These are phyloP conservation scores for Pteromalus puparum DNA, from an alignment of 1,140 invertebrate species.

Conservation along the genomic window DNA sequence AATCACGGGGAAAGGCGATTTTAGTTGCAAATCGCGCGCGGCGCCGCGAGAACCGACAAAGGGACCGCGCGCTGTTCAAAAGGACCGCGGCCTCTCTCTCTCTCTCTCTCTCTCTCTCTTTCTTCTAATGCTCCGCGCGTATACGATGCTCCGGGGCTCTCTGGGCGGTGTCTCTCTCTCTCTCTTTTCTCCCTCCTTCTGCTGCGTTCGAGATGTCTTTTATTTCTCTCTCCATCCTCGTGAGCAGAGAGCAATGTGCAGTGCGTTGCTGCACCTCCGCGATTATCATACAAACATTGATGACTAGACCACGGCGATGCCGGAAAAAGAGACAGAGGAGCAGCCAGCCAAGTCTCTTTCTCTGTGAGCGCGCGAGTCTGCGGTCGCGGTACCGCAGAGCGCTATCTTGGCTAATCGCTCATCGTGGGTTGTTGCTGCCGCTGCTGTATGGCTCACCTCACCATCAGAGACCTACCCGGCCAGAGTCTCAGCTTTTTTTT, in stretches of 20 bases:
- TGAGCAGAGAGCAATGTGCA: constrained; percentile 9
- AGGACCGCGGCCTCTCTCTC: constrained; percentile 66
- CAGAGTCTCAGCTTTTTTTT: background rate
- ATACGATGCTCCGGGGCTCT: constrained; percentile 47
- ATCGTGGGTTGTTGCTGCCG: constrained; percentile 42
- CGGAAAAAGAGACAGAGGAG: constrained; percentile 65
- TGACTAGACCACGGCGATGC: constrained; percentile 66
- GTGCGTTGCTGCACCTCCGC: constrained; percentile 66
- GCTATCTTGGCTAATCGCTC: constrained; percentile 68
- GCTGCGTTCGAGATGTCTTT: constrained; percentile 25
- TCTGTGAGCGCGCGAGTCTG: constrained; percentile 55
- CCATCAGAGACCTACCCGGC: background rate
- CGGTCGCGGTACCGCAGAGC: constrained; percentile 61
- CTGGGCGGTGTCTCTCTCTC: constrained; percentile 43
- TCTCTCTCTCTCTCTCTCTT: constrained; percentile 41
- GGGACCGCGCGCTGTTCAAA: constrained; percentile 67
- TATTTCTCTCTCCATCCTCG: constrained; percentile 31
- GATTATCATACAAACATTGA: constrained; percentile 75
- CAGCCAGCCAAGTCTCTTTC: background rate
- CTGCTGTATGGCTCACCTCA: constrained; percentile 22
- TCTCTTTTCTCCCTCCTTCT: constrained; percentile 41
- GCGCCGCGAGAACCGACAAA: constrained; percentile 75
- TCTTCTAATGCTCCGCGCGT: constrained; percentile 57
- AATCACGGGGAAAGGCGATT: constrained; percentile 72
- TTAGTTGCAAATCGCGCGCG: constrained; percentile 75